Evolutionary conservation across 2,113 vertebrate species (phyloP).

Genomic region (Stegastes partitus): DNA sequence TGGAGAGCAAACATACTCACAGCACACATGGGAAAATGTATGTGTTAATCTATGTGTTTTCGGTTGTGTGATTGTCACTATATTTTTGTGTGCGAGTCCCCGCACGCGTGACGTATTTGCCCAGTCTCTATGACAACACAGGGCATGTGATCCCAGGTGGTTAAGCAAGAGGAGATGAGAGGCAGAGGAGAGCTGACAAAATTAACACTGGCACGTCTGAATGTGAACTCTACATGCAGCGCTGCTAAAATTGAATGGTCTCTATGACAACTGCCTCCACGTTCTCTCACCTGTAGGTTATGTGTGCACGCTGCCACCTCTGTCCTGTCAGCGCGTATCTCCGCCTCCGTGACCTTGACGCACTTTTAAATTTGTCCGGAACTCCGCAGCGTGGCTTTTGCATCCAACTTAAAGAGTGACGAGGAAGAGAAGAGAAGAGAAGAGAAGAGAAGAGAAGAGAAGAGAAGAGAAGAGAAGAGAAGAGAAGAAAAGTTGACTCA

Average conservation of each 20-base stretch:
- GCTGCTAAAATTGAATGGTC: constrained; percentile 35
- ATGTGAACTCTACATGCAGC: constrained; percentile 27
- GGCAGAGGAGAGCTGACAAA: constrained; percentile 41
- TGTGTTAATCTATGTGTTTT: constrained; percentile 52
- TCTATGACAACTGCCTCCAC: constrained; percentile 58
- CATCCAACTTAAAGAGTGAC: constrained; percentile 92
- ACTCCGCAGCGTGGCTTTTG: constrained; percentile 96
- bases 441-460: constrained; percentile 3
- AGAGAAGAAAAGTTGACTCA: constrained; percentile 15
- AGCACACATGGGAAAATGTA: constrained; percentile 36
- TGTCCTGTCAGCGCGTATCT: constrained; percentile 97
- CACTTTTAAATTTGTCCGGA: constrained; percentile 90
- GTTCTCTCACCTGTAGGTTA: constrained; percentile 95
- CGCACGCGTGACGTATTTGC: constrained; percentile 51
- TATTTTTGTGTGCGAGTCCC: constrained; percentile 36
- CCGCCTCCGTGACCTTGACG: constrained; percentile 90
- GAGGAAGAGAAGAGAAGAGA: constrained; percentile 3
- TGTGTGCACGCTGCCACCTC: constrained; percentile 98
- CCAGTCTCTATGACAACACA: constrained; percentile 76
- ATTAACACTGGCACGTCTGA: constrained; percentile 50
- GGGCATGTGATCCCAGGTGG: constrained; percentile 57
- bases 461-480: constrained; percentile 1
- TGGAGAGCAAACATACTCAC: constrained; percentile 39
- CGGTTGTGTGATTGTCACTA: constrained; percentile 55
- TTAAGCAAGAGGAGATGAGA: constrained; percentile 45